phyloP scores from a whole-genome alignment of 2,113 vertebrate species.

The Solea solea region DNA sequence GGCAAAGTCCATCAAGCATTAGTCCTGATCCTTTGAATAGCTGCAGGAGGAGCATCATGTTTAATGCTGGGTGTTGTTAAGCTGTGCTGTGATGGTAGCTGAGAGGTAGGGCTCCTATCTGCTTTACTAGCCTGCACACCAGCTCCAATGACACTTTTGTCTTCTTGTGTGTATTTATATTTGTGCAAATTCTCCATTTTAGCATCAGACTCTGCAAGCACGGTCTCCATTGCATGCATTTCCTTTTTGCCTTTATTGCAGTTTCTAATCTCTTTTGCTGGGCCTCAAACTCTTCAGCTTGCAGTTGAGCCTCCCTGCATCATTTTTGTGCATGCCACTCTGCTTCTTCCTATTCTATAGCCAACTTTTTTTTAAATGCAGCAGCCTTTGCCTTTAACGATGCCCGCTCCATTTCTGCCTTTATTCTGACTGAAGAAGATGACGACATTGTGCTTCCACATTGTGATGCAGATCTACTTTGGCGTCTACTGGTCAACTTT shows the following conservation, averaged over 20 bases:
- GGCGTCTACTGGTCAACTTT: background rate
- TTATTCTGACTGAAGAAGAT: slow-evolving; percentile 1
- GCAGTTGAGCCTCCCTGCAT: too few species aligned
- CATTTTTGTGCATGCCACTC: background rate
- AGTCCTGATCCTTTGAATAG: background rate
- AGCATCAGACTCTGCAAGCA: slow-evolving; percentile 40
- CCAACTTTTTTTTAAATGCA: slow-evolving; percentile 30
- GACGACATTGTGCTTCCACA: background rate
- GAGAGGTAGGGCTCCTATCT: background rate
- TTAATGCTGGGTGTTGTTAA: background rate
- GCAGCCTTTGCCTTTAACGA: slow-evolving; percentile 33
- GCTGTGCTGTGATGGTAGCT: background rate
- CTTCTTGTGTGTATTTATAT: slow-evolving; percentile 2
- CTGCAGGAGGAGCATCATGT: background rate
- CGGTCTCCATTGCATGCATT: slow-evolving; percentile 36
- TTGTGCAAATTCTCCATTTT: slow-evolving; percentile 40
- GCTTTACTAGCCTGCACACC: background rate
- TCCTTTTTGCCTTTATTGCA: slow-evolving; percentile 37
- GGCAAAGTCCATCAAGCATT: too few species aligned
- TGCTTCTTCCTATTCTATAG: slow-evolving; percentile 29
- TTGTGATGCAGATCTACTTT: too few species aligned
- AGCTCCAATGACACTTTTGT: background rate
- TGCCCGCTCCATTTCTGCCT: slow-evolving; percentile 37
- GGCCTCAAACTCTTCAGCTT: slow-evolving; percentile 17
- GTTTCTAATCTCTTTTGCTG: slow-evolving; percentile 35